Conservation (phyloP, 2,797 vertebrate species). For the Hozukius guyotensis region DNA sequence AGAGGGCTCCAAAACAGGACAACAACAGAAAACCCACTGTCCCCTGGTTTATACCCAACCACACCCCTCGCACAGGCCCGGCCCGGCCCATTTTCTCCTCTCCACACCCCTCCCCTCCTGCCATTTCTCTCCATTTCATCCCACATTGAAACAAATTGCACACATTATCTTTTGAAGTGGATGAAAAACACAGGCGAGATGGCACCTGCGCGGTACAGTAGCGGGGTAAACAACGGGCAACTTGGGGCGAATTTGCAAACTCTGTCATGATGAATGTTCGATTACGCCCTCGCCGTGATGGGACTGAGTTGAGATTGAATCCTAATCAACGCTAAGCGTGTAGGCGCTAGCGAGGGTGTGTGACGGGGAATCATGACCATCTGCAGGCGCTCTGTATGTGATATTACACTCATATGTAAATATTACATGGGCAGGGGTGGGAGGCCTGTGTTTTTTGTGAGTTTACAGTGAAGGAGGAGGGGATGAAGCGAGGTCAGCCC, state of each 20-base stretch:
- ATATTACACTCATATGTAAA: conserved; percentile 37
- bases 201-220: conserved; percentile 37
- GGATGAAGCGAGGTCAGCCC: conserved; percentile 41
- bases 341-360: background rate
- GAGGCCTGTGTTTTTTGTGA: background rate
- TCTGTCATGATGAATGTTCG: conserved; percentile 24
- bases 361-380: conserved; percentile 18
- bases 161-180: conserved; percentile 37
- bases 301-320: conserved; percentile 20
- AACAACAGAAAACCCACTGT: conserved; percentile 75
- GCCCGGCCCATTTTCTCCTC: conserved; percentile 57
- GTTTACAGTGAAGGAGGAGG: conserved; percentile 33
- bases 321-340: conserved; percentile 41
- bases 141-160: conserved; percentile 39
- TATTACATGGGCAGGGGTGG: conserved; percentile 6
- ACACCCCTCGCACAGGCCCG: conserved; percentile 74
- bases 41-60: conserved; percentile 81
- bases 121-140: conserved; percentile 21
- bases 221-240: conserved; percentile 29
- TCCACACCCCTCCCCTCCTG: conserved; percentile 6
- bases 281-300: conserved; percentile 28
- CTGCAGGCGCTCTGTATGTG: conserved; percentile 19
- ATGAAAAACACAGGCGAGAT: background rate
- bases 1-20: conserved; percentile 69
- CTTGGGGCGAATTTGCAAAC: conserved; percentile 37